A percentile compares a stretch with the other conserved stretches of the same genome.
Conservation (phyloP, 2,888 invertebrate species). For the Coelinius sp. region DNA sequence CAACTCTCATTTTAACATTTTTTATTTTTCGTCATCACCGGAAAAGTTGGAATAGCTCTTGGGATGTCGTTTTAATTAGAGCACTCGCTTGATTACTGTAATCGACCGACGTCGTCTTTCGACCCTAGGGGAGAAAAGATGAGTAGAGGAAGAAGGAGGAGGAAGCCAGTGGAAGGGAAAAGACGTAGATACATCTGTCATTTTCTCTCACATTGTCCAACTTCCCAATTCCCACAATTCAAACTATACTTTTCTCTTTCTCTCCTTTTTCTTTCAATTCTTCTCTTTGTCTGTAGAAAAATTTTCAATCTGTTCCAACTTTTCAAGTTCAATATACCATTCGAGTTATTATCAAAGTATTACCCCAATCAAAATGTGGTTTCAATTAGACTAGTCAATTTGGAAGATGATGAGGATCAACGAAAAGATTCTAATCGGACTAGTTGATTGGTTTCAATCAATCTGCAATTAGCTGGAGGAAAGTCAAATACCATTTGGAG, state of each 20-base stretch:
- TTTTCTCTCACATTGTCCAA: slow-evolving; percentile 2
- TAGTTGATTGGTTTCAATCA: slow-evolving; percentile 22
- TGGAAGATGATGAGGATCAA: too few relatives aligned
- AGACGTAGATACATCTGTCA: slow-evolving; percentile 33
- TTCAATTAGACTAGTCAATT: neutral
- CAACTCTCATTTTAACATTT: neutral
- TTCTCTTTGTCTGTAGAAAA: neutral
- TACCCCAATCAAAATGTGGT: neutral
- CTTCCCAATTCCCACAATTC: too few relatives aligned
- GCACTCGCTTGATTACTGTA: slow-evolving; percentile 56
- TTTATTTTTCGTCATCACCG: slow-evolving; percentile 3
- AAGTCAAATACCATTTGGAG: slow-evolving; percentile 25
- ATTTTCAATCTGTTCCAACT: neutral
- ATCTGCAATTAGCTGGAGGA: slow-evolving; percentile 31
- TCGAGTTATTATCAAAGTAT: neutral
- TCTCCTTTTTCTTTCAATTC: neutral
- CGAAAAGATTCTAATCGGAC: slow-evolving; percentile 22
- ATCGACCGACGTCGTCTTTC: slow-evolving; percentile 49
- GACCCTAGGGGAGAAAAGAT: too few relatives aligned
- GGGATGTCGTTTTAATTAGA: slow-evolving; percentile 55
- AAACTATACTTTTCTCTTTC: slow-evolving; percentile 11
- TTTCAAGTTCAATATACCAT: neutral
- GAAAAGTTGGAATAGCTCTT: slow-evolving; percentile 5
- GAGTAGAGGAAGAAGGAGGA: neutral
- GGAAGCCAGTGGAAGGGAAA: slow-evolving; percentile 18